These are phyloP conservation scores for Rhizoglyphus robini DNA, from an alignment of 1,140 invertebrate species.

Conservation along the genomic window DNA sequence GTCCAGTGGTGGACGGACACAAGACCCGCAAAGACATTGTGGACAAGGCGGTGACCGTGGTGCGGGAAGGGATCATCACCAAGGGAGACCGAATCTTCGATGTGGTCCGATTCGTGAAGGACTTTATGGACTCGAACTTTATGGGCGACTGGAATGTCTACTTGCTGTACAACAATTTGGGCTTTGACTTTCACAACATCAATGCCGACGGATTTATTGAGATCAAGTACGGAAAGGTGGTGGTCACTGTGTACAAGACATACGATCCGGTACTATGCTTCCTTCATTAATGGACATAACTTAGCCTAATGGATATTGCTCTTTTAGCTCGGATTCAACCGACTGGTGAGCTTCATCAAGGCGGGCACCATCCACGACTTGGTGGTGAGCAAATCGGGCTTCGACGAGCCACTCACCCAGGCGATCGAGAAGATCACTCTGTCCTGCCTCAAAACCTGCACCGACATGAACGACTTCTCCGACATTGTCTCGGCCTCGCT, in stretches of 20 bases:
- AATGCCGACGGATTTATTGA: not conserved
- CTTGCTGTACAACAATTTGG: not conserved
- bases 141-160: constrained; percentile 2
- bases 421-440: not conserved
- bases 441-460: not conserved
- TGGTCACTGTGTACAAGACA: not conserved
- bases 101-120: not conserved
- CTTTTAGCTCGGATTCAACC: not conserved
- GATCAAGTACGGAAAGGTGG: not conserved
- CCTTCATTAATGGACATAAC: too few species aligned
- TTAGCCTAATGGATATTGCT: too few species aligned
- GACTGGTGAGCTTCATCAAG: not conserved
- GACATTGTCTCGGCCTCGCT: not conserved
- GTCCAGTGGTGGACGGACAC: not conserved
- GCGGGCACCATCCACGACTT: not conserved
- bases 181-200: not conserved
- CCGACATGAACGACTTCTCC: not conserved
- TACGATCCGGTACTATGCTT: not conserved
- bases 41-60: not conserved
- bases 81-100: not conserved
- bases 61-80: not conserved
- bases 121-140: not conserved
- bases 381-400: not conserved
- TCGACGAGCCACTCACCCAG: not conserved
- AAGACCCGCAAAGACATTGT: not conserved